These are phyloP conservation scores for Takifugu rubripes DNA, from an alignment of 2,797 vertebrate species.

Conservation along the genomic window DNA sequence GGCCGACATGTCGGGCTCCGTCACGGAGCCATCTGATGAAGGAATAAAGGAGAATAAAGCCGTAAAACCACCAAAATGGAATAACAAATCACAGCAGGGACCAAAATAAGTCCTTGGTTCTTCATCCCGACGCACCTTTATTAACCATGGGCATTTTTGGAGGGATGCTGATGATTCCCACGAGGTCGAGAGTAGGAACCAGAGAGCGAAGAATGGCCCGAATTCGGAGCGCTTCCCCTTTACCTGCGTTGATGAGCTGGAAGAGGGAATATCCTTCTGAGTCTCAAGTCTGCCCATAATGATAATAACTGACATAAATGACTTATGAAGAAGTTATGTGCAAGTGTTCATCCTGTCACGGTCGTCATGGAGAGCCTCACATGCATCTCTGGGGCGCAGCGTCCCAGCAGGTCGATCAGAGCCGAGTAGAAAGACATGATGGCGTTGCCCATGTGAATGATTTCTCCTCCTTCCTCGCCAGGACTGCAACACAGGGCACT, in stretches of 20 bases:
- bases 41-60: conserved; percentile 9
- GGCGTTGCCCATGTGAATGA: conserved; percentile 95
- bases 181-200: conserved; percentile 92
- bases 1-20: conserved; percentile 92
- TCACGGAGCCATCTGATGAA: conserved; percentile 87
- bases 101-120: background rate
- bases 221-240: conserved; percentile 96
- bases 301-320: too few relatives aligned
- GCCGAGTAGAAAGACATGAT: conserved; percentile 99
- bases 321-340: too few relatives aligned
- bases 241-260: conserved; percentile 95
- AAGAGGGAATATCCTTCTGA: conserved; percentile 19
- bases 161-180: conserved; percentile 96
- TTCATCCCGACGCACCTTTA: conserved; percentile 80
- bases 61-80: background rate
- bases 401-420: conserved; percentile 95
- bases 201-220: conserved; percentile 95
- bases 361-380: conserved; percentile 73
- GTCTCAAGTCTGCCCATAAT: background rate
- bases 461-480: conserved; percentile 84
- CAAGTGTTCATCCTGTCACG: too few relatives aligned
- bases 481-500: conserved; percentile 61
- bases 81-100: background rate
- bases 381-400: conserved; percentile 97
- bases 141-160: conserved; percentile 88